A percentile compares a stretch with the other conserved stretches of the same genome.
Conservation (phyloP, 2,888 invertebrate genomes). For the Gryllus longicercus region DNA sequence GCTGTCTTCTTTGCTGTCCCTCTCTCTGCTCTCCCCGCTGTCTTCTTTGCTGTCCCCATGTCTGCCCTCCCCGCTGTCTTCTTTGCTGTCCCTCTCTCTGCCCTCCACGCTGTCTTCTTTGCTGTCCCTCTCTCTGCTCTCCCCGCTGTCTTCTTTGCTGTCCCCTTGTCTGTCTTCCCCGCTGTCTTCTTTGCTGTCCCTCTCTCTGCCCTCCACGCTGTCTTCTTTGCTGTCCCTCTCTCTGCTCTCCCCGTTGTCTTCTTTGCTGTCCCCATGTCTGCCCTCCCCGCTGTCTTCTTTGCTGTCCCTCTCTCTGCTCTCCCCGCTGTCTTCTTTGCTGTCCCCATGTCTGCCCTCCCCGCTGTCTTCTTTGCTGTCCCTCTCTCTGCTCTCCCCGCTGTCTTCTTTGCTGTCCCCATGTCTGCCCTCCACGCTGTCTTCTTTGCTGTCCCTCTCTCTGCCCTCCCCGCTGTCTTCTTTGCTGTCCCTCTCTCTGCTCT, state of each 20-base stretch:
- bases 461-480: too few relatives aligned
- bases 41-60: background rate
- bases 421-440: background rate
- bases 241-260: background rate
- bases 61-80: background rate
- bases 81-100: background rate
- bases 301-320: too few relatives aligned
- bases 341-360: background rate
- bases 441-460: background rate
- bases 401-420: background rate
- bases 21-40: background rate
- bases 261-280: too few relatives aligned
- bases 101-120: background rate
- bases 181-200: background rate
- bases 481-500: background rate
- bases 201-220: background rate
- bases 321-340: background rate
- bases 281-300: background rate
- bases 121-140: too few relatives aligned
- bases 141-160: too few relatives aligned
- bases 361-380: background rate
- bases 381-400: background rate
- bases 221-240: background rate
- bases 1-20: background rate
- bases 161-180: too few relatives aligned